Evolutionary conservation across 2,888 invertebrate genomes (phyloP).

Genomic region (Gandaritis pyraliata): DNA sequence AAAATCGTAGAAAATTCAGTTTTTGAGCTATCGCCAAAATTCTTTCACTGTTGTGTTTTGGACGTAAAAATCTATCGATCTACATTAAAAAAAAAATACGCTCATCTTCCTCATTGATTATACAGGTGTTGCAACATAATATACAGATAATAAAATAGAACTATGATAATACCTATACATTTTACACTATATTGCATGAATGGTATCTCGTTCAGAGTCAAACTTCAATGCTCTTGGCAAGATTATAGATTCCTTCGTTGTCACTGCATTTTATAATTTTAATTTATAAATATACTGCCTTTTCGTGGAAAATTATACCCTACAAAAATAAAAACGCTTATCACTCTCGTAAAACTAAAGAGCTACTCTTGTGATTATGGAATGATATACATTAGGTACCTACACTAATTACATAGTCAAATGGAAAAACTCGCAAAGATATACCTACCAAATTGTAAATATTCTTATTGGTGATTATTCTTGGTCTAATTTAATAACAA

Average conservation of each 20-base stretch:
- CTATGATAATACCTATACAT: constrained; percentile 57
- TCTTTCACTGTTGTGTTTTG: too few relatives aligned
- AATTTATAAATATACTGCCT: constrained; percentile 9
- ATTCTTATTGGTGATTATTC: constrained; percentile 6
- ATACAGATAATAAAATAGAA: constrained; percentile 68
- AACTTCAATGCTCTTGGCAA: constrained; percentile 17
- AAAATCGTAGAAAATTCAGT: too few relatives aligned
- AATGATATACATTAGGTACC: constrained; percentile 7
- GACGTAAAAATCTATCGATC: too few relatives aligned
- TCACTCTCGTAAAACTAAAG: constrained; percentile 2
- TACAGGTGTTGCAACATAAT: constrained; percentile 74
- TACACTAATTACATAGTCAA: constrained; percentile 11
- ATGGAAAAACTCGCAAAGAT: constrained; percentile 14
- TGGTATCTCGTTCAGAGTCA: constrained; percentile 34
- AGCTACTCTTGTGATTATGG: constrained; percentile 15
- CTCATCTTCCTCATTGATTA: too few relatives aligned
- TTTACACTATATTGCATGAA: constrained; percentile 48
- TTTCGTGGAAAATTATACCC: constrained; percentile 9
- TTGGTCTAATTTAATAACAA: constrained; percentile 17
- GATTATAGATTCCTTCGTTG: constrained; percentile 20
- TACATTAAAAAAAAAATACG: too few relatives aligned
- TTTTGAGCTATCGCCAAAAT: too few relatives aligned
- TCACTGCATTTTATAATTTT: constrained; percentile 5
- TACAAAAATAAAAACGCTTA: constrained; percentile 8
- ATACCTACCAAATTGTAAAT: constrained; percentile 2